Evolutionary conservation across 2,113 vertebrate species (phyloP).

Genomic region (Cariama cristata): DNA sequence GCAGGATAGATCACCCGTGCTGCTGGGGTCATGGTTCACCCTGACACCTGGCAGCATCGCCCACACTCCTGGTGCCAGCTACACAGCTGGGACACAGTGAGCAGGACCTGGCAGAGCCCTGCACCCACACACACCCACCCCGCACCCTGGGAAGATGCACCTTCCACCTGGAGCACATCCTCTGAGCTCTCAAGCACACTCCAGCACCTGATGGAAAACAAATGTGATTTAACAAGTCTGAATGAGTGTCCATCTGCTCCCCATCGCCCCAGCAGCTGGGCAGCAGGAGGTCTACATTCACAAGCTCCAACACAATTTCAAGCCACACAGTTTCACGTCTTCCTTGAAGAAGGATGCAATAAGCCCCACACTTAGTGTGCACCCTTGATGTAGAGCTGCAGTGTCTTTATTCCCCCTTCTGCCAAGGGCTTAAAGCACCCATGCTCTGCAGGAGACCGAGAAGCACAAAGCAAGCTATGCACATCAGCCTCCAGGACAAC

Average conservation of each 20-base stretch:
- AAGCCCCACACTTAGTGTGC: accelerated
- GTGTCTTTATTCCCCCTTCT: not conserved
- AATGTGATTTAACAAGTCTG: accelerated
- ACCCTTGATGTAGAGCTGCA: not conserved
- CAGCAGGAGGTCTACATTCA: accelerated
- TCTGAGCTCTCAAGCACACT: not conserved
- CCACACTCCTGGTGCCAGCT: not conserved
- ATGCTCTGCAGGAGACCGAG: not conserved
- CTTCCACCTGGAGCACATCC: not conserved
- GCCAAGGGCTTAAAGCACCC: not conserved
- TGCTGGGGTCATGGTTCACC: not conserved
- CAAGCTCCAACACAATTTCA: not conserved
- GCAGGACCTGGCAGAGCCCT: not conserved
- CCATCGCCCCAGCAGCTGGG: not conserved
- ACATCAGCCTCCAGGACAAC: not conserved
- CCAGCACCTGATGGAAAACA: not conserved
- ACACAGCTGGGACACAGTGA: accelerated
- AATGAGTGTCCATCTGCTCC: not conserved
- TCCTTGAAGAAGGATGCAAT: not conserved
- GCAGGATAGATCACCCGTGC: not conserved
- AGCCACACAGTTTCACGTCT: accelerated
- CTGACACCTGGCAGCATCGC: not conserved
- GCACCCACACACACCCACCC: accelerated
- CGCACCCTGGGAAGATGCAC: accelerated
- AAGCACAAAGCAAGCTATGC: not conserved